These are phyloP conservation scores for Bombus terrestris DNA, from an alignment of 1,140 invertebrate species.

Conservation along the genomic window DNA sequence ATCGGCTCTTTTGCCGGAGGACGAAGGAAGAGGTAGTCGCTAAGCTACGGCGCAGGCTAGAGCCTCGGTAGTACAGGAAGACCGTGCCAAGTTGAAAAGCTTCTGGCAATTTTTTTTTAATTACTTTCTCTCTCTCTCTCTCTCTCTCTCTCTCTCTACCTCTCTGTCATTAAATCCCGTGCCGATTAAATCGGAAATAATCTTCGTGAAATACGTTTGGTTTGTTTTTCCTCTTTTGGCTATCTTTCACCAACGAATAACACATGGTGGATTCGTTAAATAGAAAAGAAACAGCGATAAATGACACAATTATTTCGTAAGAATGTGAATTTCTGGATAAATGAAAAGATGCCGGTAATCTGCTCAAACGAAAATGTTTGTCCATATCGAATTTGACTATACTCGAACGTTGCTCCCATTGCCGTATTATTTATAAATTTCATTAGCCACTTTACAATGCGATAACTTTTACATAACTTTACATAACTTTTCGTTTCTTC, in stretches of 20 bases:
- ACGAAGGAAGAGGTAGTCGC: conserved; percentile 61
- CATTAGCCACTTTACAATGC: background rate
- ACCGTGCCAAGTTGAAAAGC: background rate
- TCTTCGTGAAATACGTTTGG: too few relatives aligned
- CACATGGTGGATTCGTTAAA: too few relatives aligned
- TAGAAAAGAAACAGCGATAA: too few relatives aligned
- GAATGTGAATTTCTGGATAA: background rate
- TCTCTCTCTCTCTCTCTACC: too few relatives aligned
- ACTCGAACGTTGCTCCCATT: rapidly evolving
- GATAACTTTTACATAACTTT: background rate
- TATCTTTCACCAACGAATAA: too few relatives aligned
- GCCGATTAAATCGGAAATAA: too few relatives aligned
- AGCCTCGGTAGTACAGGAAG: background rate
- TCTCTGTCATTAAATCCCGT: background rate
- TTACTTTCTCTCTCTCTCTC: background rate
- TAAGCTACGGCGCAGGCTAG: conserved; percentile 32
- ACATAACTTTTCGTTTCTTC: background rate
- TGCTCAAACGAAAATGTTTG: background rate
- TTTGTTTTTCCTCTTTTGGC: too few relatives aligned
- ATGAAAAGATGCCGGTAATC: background rate
- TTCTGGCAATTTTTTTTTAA: background rate
- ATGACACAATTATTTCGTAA: too few relatives aligned
- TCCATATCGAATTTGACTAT: background rate
- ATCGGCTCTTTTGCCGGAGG: conserved; percentile 56
- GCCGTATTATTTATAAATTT: background rate